Evolutionary conservation across 2,888 invertebrate species (phyloP).

Genomic region (Boloria selene): DNA sequence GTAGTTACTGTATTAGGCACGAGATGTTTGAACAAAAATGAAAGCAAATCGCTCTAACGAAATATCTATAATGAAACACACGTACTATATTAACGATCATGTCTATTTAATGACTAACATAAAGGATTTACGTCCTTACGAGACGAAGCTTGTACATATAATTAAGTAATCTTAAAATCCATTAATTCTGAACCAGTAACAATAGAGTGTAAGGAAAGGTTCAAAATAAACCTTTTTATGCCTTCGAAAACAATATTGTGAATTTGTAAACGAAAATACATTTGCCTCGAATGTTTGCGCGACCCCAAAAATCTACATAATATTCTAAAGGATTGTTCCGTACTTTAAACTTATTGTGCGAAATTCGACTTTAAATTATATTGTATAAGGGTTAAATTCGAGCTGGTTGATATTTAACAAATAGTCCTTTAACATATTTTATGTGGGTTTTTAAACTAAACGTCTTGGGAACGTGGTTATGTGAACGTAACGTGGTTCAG

Average conservation of each 20-base stretch:
- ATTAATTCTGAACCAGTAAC: constrained; percentile 28
- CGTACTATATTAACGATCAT: constrained; percentile 15
- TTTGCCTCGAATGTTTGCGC: constrained; percentile 40
- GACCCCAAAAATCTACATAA: constrained; percentile 43
- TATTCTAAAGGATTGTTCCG: constrained; percentile 33
- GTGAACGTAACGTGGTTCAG: constrained; percentile 24
- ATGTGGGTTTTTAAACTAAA: constrained; percentile 39
- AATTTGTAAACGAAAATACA: constrained; percentile 40
- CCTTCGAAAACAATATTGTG: constrained; percentile 43
- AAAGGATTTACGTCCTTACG: constrained; percentile 19
- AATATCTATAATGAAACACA: constrained; percentile 6
- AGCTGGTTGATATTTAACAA: background rate
- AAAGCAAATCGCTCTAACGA: no score
- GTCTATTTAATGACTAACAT: constrained; percentile 7
- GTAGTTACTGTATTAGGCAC: no score
- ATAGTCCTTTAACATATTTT: constrained; percentile 35
- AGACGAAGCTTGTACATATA: constrained; percentile 8
- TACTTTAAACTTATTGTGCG: constrained; percentile 4
- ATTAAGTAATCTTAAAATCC: constrained; percentile 30
- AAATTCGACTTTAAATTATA: constrained; percentile 22
- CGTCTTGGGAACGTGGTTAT: constrained; percentile 39
- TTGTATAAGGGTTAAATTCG: constrained; percentile 9
- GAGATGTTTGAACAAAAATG: no score
- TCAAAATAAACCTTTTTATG: constrained; percentile 36
- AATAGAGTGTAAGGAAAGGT: constrained; percentile 20